Base-by-base conservation (phyloP, 2,888 invertebrate genomes). In the Volucella bombylans region DNA sequence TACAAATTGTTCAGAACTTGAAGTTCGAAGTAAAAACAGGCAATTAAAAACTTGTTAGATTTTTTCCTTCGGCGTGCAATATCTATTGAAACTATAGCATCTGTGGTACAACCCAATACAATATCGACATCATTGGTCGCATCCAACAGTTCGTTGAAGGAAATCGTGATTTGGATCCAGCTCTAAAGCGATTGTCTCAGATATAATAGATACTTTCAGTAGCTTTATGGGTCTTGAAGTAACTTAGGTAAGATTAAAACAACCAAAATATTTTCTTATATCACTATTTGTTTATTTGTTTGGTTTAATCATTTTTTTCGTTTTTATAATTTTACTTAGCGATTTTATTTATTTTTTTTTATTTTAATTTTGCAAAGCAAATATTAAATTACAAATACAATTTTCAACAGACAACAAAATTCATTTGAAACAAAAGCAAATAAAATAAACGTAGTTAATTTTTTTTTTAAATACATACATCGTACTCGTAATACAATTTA, bases 201-300 rank as follows among this genome's bases (percentile, higher is more conserved):
- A n/a, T n/a, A 1, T 23, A 23, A 23, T 23, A 23, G 3, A 2
- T 23, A 23, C 23, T 3, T 2, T 4, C 4, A 23, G 2, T 0
- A 23, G 23, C 23, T 23, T 23, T 4, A 23, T 23, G 23, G 23
- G 4, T 23, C 31, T 4, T 31, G 4, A 8, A 41, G n/a, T 11
- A 39, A 8, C 31, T 39, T 23, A 14, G 41, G 9, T 18, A 8
- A 41, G 14, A 50, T 11, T n/a, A 61, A 61, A 61, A 52, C 18
- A 6, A 3, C 8, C 0, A n/a, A 54, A 41, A 1, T 14, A 39
- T 6, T 52, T 23, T 43, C 50, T 76, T 76, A 76, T 43, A 14
- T 15, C 61, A 47, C 61, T 72, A 57, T 77, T 74, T 55, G 18
- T 83, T 83, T 69, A 74, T 79, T 79, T 52, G 67, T 82, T 82